These are phyloP conservation scores for Coremacera marginata DNA, from an alignment of 2,888 invertebrate genomes.

Conservation along the genomic window DNA sequence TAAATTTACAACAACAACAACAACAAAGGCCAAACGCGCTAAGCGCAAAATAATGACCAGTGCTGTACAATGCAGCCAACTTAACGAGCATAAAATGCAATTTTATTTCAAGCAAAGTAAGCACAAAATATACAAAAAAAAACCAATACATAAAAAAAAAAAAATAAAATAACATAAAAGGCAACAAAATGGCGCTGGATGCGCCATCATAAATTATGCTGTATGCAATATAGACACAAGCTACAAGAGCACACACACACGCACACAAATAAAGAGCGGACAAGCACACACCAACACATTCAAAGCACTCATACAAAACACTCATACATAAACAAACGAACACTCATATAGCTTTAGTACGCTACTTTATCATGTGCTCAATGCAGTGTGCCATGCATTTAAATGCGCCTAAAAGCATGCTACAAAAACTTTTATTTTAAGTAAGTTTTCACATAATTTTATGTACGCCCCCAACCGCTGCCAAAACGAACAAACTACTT, in stretches of 20 bases:
- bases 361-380: neutral
- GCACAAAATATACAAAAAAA: conserved; percentile 7
- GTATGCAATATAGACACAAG: neutral
- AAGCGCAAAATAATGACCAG: neutral
- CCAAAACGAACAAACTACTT: neutral
- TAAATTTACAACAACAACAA: neutral
- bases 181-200: conserved; percentile 10
- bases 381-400: conserved; percentile 17
- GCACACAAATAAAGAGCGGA: neutral
- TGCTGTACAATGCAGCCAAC: conserved; percentile 15
- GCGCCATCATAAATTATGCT: neutral
- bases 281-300: neutral
- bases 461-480: neutral
- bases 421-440: neutral
- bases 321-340: too few relatives aligned
- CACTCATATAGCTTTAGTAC: too few relatives aligned
- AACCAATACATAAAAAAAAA: neutral
- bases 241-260: conserved; percentile 16
- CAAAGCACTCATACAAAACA: neutral
- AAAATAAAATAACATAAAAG: conserved; percentile 4
- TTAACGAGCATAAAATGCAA: conserved; percentile 25
- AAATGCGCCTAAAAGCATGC: conserved; percentile 30
- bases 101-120: conserved; percentile 11
- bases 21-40: neutral
- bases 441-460: neutral